Evolutionary conservation across 2,797 vertebrate genomes (phyloP).

Genomic region (Brotogeris chrysoptera): DNA sequence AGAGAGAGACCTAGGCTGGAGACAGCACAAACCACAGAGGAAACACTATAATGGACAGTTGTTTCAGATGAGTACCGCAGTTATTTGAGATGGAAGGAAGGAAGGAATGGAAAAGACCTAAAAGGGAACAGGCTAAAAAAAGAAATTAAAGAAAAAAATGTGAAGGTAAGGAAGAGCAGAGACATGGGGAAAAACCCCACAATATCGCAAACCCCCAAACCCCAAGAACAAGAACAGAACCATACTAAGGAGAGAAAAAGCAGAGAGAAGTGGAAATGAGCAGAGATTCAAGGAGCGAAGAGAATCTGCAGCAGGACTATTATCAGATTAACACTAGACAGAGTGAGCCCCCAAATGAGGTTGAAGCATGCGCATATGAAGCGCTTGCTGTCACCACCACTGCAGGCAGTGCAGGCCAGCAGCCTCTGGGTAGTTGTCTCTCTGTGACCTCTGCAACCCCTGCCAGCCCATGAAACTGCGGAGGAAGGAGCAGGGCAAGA

Average conservation of each 20-base stretch:
- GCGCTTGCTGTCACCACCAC: not conserved
- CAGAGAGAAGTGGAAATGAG: not conserved
- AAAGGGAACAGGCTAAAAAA: not conserved
- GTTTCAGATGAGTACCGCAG: not conserved
- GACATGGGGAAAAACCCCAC: rapidly evolving
- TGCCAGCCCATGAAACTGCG: not conserved
- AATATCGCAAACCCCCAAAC: not conserved
- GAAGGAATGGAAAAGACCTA: not conserved
- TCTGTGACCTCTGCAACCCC: not conserved
- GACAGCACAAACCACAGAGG: not conserved
- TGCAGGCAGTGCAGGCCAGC: rapidly evolving
- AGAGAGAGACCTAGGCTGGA: not conserved
- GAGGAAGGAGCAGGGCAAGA: not conserved
- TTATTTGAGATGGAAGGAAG: not conserved
- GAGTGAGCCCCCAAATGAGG: not conserved
- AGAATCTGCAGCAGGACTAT: not conserved
- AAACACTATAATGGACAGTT: not conserved
- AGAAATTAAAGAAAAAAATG: not conserved
- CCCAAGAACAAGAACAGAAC: not conserved
- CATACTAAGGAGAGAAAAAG: not conserved
- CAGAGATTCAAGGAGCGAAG: not conserved
- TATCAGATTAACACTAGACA: not conserved
- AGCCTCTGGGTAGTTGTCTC: rapidly evolving
- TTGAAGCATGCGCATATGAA: not conserved
- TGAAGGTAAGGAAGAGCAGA: not conserved